Percentiles rank a stretch among this genome's conserved stretches.
phyloP scores from a whole-genome alignment of 2,888 invertebrate genomes.

The Tribolium freemani region DNA sequence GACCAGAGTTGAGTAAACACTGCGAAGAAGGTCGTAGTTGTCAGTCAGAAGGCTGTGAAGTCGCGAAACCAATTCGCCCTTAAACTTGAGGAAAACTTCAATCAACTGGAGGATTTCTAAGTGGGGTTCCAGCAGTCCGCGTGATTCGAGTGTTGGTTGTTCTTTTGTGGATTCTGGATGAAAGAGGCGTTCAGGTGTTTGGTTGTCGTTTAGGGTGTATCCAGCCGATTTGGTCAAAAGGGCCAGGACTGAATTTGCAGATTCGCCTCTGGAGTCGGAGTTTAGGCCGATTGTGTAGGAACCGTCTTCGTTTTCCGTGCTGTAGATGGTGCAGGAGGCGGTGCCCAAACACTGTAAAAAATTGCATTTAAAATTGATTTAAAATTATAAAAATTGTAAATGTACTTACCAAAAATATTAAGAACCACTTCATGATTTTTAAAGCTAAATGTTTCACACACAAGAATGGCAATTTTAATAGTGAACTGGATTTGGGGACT shows the following conservation, averaged over 20 bases:
- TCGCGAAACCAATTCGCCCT: constrained; percentile 51
- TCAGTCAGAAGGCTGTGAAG: constrained; percentile 50
- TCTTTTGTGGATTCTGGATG: background rate
- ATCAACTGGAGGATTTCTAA: constrained; percentile 53
- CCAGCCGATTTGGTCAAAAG: constrained; percentile 14
- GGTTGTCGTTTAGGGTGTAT: constrained; percentile 7
- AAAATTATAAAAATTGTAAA: background rate
- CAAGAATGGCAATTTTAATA: background rate
- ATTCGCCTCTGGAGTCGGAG: constrained; percentile 13
- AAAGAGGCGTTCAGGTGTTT: background rate
- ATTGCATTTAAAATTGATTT: background rate
- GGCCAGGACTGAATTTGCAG: background rate
- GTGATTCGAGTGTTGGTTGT: constrained; percentile 7
- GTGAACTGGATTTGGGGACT: background rate
- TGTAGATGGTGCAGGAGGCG: constrained; percentile 6
- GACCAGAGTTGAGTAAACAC: constrained; percentile 50
- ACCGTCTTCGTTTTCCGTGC: constrained; percentile 20
- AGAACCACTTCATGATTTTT: background rate
- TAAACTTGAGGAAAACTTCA: constrained; percentile 54
- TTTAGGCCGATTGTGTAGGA: constrained; percentile 13
- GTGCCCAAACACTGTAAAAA: background rate
- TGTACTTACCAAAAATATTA: constrained; percentile 1
- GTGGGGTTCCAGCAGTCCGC: constrained; percentile 46
- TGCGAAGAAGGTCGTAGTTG: constrained; percentile 53
- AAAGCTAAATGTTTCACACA: background rate